These are phyloP conservation scores for Cheilosia grossa DNA, from an alignment of 2,888 invertebrate genomes.

Conservation along the genomic window DNA sequence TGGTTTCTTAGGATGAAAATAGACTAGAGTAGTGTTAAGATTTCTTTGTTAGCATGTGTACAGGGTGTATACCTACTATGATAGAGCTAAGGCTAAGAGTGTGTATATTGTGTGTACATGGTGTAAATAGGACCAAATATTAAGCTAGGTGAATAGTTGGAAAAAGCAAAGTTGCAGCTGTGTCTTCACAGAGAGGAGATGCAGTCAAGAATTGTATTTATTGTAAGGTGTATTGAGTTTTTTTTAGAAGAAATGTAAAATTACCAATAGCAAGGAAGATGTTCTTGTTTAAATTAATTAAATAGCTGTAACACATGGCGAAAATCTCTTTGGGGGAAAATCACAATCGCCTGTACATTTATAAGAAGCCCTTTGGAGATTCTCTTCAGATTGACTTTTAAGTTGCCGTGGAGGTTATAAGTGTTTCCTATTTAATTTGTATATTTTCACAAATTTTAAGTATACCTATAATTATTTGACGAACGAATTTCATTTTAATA, in stretches of 20 bases:
- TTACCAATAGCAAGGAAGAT: not conserved
- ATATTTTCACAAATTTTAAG: no score
- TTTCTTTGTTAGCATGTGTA: conserved; percentile 13
- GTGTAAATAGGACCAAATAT: conserved; percentile 75
- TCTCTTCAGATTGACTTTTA: no score
- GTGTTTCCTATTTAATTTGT: no score
- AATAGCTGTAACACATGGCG: not conserved
- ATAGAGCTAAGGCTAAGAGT: conserved; percentile 51
- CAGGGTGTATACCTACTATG: conserved; percentile 25
- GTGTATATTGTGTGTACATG: conserved; percentile 60
- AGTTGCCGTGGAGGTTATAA: no score
- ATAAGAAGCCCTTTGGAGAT: no score
- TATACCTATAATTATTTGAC: no score
- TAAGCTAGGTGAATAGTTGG: conserved; percentile 63
- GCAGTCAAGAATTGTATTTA: conserved; percentile 6
- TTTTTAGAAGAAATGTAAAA: not conserved
- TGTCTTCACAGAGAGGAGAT: not conserved
- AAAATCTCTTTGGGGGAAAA: no score
- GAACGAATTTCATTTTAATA: not conserved
- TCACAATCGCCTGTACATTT: no score
- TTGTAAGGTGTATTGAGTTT: not conserved
- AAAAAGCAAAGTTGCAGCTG: conserved; percentile 20
- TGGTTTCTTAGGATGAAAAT: conserved; percentile 8
- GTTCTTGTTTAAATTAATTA: conserved; percentile 1
- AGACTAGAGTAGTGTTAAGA: conserved; percentile 17